phyloP scores from a whole-genome alignment of 2,113 vertebrate genomes.

The Paralichthys olivaceus region DNA sequence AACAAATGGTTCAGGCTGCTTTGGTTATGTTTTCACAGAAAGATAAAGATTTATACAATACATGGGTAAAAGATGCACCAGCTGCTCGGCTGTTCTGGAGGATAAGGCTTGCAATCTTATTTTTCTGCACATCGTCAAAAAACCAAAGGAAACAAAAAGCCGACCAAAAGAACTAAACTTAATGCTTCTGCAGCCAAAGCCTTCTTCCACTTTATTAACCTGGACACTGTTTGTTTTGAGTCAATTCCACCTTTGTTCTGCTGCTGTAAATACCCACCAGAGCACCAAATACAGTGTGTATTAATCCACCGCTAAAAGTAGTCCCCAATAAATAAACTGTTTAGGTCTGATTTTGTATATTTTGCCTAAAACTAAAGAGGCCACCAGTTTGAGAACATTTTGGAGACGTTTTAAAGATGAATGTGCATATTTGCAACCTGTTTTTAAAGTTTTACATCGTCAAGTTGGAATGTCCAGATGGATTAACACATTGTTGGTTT shows the following conservation, averaged over 20 bases:
- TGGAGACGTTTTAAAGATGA: background rate
- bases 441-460: background rate
- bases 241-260: background rate
- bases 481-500: background rate
- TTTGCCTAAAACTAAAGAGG: background rate
- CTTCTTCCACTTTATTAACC: background rate
- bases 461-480: background rate
- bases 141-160: background rate
- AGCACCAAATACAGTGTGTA: background rate
- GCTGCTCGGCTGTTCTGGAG: slow-evolving; percentile 13
- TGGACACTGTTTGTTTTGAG: background rate
- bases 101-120: slow-evolving; percentile 6
- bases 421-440: background rate
- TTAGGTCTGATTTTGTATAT: background rate
- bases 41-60: slow-evolving; percentile 71
- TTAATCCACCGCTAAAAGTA: background rate
- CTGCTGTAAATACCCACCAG: background rate
- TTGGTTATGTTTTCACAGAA: slow-evolving; percentile 73
- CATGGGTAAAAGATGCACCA: slow-evolving; percentile 53
- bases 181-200: background rate
- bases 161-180: background rate
- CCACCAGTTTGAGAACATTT: background rate
- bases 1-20: slow-evolving; percentile 72
- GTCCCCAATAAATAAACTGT: background rate
- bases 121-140: slow-evolving; percentile 5